Conservation (phyloP, 2,888 invertebrate species). For the Noctua fimbriata region DNA sequence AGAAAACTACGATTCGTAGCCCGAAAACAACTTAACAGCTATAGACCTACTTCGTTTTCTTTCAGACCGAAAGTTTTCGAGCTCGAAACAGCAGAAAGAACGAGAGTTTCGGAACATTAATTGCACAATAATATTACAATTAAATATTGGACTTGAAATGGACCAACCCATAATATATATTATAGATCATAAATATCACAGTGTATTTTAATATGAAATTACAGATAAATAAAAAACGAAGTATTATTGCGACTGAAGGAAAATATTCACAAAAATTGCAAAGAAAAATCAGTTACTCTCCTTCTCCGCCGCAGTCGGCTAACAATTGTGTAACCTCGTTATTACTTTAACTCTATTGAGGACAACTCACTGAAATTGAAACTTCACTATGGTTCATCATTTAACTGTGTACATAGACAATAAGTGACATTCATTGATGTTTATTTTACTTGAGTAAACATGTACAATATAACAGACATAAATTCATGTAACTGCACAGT, state of each 20-base stretch:
- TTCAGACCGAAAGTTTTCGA: neutral
- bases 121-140: slow-evolving; percentile 24
- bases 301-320: neutral
- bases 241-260: neutral
- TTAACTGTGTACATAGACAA: neutral
- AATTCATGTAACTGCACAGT: neutral
- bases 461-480: neutral
- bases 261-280: neutral
- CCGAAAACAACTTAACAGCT: neutral
- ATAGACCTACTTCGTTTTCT: neutral
- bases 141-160: slow-evolving; percentile 27
- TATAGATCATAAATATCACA: slow-evolving; percentile 16
- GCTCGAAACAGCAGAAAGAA: neutral
- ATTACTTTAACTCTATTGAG: neutral
- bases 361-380: neutral
- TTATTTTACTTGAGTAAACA: neutral
- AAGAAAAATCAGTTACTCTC: neutral
- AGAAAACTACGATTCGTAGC: neutral
- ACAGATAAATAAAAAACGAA: neutral
- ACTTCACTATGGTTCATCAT: neutral
- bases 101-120: slow-evolving; percentile 8
- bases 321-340: neutral
- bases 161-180: slow-evolving; percentile 49
- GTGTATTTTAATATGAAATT: slow-evolving; percentile 39
- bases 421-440: neutral